phyloP scores from a whole-genome alignment of 2,797 vertebrate species.

The Hoplostethus mediterraneus region DNA sequence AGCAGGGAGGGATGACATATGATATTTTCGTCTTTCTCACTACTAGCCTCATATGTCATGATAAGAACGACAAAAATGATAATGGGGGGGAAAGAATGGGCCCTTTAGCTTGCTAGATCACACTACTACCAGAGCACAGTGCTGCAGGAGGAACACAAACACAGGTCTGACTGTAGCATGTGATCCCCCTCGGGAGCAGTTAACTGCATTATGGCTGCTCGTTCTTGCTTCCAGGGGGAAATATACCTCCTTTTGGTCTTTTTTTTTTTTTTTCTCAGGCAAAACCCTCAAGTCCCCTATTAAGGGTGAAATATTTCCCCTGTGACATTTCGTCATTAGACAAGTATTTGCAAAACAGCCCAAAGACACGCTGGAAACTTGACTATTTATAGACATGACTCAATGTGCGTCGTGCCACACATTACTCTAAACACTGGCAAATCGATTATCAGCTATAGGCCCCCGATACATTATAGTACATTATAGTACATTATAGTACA shows the following conservation, averaged over 20 bases:
- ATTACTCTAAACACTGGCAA: background rate
- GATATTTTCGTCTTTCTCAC: slow-evolving; percentile 34
- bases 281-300: slow-evolving; percentile 48
- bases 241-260: slow-evolving; percentile 31
- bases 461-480: background rate
- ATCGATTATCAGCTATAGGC: slow-evolving; percentile 2
- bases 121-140: slow-evolving; percentile 2
- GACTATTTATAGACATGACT: slow-evolving; percentile 20
- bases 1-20: slow-evolving; percentile 32
- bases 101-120: slow-evolving; percentile 28
- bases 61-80: slow-evolving; percentile 44
- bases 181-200: slow-evolving; percentile 38
- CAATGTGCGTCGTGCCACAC: background rate
- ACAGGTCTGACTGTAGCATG: slow-evolving; percentile 24
- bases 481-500: background rate
- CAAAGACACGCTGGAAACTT: slow-evolving; percentile 48
- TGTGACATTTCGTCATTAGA: slow-evolving; percentile 47
- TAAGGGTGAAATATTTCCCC: slow-evolving; percentile 55
- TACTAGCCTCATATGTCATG: slow-evolving; percentile 28
- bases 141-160: slow-evolving; percentile 39
- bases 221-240: slow-evolving; percentile 53
- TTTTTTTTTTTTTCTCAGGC: slow-evolving; percentile 39
- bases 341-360: slow-evolving; percentile 52
- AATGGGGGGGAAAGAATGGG: slow-evolving; percentile 23
- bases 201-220: slow-evolving; percentile 22